Percentiles rank a stretch among this genome's conserved stretches.
Conservation (phyloP, 2,797 vertebrate species). For the Helostoma temminkii region DNA sequence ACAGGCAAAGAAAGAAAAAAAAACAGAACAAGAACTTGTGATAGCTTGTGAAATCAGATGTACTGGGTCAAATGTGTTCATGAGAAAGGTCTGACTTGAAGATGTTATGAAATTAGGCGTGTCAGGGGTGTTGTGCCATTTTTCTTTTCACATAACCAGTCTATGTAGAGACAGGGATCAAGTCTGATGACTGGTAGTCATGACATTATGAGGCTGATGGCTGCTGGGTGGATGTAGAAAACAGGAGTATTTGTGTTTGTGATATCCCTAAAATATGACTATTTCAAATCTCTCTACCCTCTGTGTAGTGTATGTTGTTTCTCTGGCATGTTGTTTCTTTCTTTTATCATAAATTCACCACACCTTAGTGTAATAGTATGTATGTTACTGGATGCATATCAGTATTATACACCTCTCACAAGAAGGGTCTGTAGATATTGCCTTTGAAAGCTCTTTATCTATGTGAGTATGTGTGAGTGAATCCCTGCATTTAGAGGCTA, state of each 20-base stretch:
- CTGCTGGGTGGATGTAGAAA: slow-evolving; percentile 28
- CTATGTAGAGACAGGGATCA: slow-evolving; percentile 26
- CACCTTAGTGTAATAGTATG: slow-evolving; percentile 15
- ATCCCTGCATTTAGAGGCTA: slow-evolving; percentile 64
- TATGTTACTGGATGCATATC: slow-evolving; percentile 14
- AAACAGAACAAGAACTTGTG: background rate
- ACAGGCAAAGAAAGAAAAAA: background rate
- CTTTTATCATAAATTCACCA: background rate
- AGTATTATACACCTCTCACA: slow-evolving; percentile 12
- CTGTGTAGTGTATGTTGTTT: too few relatives aligned
- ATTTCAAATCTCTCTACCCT: too few relatives aligned
- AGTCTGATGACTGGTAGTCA: background rate
- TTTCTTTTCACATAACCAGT: slow-evolving; percentile 26
- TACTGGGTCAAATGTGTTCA: background rate
- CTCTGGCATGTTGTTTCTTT: background rate
- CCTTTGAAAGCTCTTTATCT: slow-evolving; percentile 39
- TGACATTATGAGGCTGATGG: too few relatives aligned
- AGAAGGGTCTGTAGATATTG: slow-evolving; percentile 27
- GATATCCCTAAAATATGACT: background rate
- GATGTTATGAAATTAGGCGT: background rate
- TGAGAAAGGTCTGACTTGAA: background rate
- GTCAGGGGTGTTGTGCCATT: background rate
- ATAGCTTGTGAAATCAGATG: slow-evolving; percentile 5
- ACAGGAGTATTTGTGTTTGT: slow-evolving; percentile 4
- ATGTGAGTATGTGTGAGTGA: slow-evolving; percentile 26